A percentile compares a stretch with the other conserved stretches of the same genome.
Conservation (phyloP, 2,888 invertebrate species). For the Coelinius sp. region DNA sequence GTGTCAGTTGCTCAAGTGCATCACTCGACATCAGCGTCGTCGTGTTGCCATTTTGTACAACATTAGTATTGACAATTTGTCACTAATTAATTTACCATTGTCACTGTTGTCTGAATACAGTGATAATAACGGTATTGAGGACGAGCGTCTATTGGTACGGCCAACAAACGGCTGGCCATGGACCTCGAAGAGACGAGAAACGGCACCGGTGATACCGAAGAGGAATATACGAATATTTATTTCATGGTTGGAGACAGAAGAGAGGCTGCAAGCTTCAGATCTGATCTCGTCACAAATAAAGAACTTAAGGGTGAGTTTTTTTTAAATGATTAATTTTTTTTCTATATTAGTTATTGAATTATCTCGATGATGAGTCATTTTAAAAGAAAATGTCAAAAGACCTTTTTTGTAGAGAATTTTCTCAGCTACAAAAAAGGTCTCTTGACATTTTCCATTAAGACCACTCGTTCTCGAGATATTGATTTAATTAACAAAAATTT, state of each 20-base stretch:
- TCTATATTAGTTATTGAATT: neutral
- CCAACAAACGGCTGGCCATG: constrained; percentile 62
- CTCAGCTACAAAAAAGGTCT: too few species aligned
- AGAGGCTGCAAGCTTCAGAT: constrained; percentile 62
- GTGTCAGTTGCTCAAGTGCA: constrained; percentile 56
- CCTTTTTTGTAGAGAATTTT: too few species aligned
- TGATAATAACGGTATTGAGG: neutral
- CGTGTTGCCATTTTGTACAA: constrained; percentile 23
- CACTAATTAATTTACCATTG: neutral
- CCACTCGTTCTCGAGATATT: too few species aligned
- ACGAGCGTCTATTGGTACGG: constrained; percentile 14
- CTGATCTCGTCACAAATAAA: constrained; percentile 64
- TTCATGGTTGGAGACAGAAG: constrained; percentile 64
- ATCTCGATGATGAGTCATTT: too few species aligned
- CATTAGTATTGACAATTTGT: constrained; percentile 2
- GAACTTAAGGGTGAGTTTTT: constrained; percentile 64
- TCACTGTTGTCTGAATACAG: neutral
- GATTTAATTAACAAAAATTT: too few species aligned
- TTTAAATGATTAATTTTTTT: neutral
- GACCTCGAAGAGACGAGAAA: constrained; percentile 64
- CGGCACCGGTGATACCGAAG: constrained; percentile 62
- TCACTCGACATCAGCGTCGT: constrained; percentile 61
- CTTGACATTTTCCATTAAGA: too few species aligned
- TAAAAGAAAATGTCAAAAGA: too few species aligned
- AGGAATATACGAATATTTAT: constrained; percentile 62